Conservation (phyloP, 2,113 vertebrate genomes). For the Colossoma macropomum region DNA sequence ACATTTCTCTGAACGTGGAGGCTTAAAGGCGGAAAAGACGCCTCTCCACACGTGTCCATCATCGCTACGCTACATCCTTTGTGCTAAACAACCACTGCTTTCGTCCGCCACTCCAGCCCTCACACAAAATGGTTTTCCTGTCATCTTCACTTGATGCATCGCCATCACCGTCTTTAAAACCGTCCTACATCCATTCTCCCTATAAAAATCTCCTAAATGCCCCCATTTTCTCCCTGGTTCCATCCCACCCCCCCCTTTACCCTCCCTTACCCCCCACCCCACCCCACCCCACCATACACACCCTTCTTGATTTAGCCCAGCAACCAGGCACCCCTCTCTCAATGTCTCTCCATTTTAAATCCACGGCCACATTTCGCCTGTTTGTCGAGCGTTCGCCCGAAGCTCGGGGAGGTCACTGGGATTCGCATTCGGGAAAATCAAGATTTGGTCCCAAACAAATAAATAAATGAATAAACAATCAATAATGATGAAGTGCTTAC, state of each 20-base stretch:
- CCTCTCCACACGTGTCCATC: slow-evolving; percentile 1
- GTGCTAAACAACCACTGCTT: slow-evolving; percentile 64
- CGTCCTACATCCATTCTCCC: slow-evolving; percentile 31
- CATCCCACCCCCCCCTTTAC: slow-evolving; percentile 65
- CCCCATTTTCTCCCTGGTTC: slow-evolving; percentile 63
- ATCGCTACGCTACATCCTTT: slow-evolving; percentile 57
- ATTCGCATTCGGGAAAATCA: slow-evolving; percentile 13
- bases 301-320: slow-evolving; percentile 70
- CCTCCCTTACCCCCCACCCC: slow-evolving; percentile 65
- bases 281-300: slow-evolving; percentile 60
- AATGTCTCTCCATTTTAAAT: slow-evolving; percentile 53
- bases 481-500: slow-evolving; percentile 16
- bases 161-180: slow-evolving; percentile 54
- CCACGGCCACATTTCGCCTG: slow-evolving; percentile 51
- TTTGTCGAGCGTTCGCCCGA: slow-evolving; percentile 39
- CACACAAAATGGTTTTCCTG: slow-evolving; percentile 72
- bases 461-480: neutral
- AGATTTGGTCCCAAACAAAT: slow-evolving; percentile 47
- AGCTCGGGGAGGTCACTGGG: slow-evolving; percentile 51
- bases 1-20: too few species aligned
- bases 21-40: neutral
- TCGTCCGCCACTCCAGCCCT: slow-evolving; percentile 59
- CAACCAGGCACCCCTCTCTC: slow-evolving; percentile 55
- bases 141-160: slow-evolving; percentile 70
- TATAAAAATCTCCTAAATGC: slow-evolving; percentile 60